A percentile compares a stretch with the other conserved stretches of the same genome.
Conservation (phyloP, 2,113 vertebrate genomes). For the Seriola rivoliana region DNA sequence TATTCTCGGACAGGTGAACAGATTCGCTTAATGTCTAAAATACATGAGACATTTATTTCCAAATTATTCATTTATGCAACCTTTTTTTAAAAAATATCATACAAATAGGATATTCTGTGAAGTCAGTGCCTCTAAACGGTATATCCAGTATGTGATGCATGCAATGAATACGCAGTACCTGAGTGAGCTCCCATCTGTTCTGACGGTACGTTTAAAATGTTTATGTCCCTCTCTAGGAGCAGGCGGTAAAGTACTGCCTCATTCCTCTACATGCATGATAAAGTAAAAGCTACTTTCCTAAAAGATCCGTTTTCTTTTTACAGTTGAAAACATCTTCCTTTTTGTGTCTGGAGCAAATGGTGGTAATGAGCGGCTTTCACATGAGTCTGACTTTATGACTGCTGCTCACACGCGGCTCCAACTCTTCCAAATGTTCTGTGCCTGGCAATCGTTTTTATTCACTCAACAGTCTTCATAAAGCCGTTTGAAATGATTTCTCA, state of each 20-base stretch:
- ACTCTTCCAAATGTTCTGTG: slow-evolving; percentile 17
- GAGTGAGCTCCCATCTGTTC: slow-evolving; percentile 6
- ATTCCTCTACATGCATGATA: background rate
- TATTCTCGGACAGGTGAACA: background rate
- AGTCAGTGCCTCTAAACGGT: background rate
- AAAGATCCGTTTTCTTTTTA: slow-evolving; percentile 30
- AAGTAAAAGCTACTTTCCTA: background rate
- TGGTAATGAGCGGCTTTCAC: slow-evolving; percentile 17
- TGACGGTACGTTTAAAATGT: slow-evolving; percentile 22
- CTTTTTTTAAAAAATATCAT: no score
- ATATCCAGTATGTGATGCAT: background rate
- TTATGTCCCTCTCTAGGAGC: slow-evolving; percentile 15
- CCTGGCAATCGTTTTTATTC: slow-evolving; percentile 18
- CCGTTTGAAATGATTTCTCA: slow-evolving; percentile 35
- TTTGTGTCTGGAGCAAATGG: slow-evolving; percentile 18
- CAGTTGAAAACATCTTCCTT: slow-evolving; percentile 26
- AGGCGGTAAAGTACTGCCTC: background rate
- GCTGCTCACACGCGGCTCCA: slow-evolving; percentile 21
- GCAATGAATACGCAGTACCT: background rate
- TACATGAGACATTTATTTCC: background rate
- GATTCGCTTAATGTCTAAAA: background rate
- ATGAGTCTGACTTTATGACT: slow-evolving; percentile 20
- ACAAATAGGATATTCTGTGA: background rate
- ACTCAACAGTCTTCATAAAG: slow-evolving; percentile 14
- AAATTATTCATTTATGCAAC: background rate